Evolutionary conservation across 2,888 invertebrate species (phyloP), one percentile per base, ranked within the genome.

Genomic region (Rhingia rostrata): DNA sequence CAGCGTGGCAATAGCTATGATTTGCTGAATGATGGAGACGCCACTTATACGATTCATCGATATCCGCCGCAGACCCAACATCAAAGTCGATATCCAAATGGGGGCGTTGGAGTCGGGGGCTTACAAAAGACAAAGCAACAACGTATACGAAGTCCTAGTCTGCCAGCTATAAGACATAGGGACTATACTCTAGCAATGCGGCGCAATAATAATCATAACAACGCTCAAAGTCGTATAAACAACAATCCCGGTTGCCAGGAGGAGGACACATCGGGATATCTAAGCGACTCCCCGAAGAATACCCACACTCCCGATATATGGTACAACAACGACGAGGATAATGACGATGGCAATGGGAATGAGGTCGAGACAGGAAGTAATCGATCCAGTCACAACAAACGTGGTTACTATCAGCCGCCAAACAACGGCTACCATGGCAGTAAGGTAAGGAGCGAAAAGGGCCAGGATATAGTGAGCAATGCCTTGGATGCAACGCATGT

Each of bases 261-360:
- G 88, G 95, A 95, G 43, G 96, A 96, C 88, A 96, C 96, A 69
- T 96, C 96, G 37, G 96, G 96, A 43, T 96, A 97, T 91, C 95
- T 96, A 60, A 96, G 96, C 90, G 96, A 96, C 89, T 95, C 95
- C 58, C 91, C 91, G 69, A 93, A 94, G 88, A 93, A 93, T 79
- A 88, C 89, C 39, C 93, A 91, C 70, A 92, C 92, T 5, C 92
- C 93, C 32, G 93, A 93, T 86, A 90, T 92, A 86, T 92, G 92
- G 92, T 91, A 89, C 79, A 91, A 90, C 86, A 90, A 72, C 67
- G 86, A 47, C 90, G 89, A 86, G 89, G 88, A 43, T 22, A 60
- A 75, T 32, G 84, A 80, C 60, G 80, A 80, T 22, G 74, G 82
- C 90, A 89, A 72, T 60, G 84, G 80, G 51, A 81, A 83, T 61